Base-by-base conservation (phyloP, 2,888 invertebrate species). In the Rhagium mordax region DNA sequence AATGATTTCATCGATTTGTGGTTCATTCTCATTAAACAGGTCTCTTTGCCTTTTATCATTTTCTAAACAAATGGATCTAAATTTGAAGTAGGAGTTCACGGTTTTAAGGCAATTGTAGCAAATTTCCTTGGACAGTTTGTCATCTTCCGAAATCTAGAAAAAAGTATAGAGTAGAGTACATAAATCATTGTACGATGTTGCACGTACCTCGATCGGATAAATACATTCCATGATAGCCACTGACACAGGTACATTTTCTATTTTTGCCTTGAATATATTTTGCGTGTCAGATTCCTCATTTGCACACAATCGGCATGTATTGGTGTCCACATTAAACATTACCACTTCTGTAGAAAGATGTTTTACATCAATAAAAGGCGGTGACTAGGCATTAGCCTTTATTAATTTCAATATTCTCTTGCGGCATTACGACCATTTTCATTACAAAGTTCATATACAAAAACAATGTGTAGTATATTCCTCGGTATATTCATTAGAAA, bases 121-220 rank as follows among this genome's bases (percentile, higher is more conserved):
- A 20, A 86, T 81, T 10, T 79, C 68, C 77, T 85, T 82, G 3
- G 86, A 83, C 8, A 85, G 77, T 66, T 77, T 68, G 69, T 86
- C 86, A 48, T 76, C 72, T 67, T 76, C 71, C 5, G 79, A 76
- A 16, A 84, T 76, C 83, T 84, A 66, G 48, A 81, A 79, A n/a
- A 66, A 53, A 59, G n/a, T n/a, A n/a, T n/a, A n/a, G n/a, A n/a
- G n/a, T n/a, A n/a, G n/a, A n/a, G n/a, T 8, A 53, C 33, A 53
- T 27, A 20, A 15, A 64, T 49, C 64, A 70, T 18, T 33, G 2
- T 41, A 53, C 10, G 5, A 10, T 33, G 41, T 51, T 55, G 57
- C 33, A 60, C 47, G 24, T 80, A 83, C 83, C 62, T 79, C 78
- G 33, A 84, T 72, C 21, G 82, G 81, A 68, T 80, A 78, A 18